These are phyloP conservation scores for Chymomyza caudatula DNA, from an alignment of 2,888 invertebrate species.

Conservation along the genomic window DNA sequence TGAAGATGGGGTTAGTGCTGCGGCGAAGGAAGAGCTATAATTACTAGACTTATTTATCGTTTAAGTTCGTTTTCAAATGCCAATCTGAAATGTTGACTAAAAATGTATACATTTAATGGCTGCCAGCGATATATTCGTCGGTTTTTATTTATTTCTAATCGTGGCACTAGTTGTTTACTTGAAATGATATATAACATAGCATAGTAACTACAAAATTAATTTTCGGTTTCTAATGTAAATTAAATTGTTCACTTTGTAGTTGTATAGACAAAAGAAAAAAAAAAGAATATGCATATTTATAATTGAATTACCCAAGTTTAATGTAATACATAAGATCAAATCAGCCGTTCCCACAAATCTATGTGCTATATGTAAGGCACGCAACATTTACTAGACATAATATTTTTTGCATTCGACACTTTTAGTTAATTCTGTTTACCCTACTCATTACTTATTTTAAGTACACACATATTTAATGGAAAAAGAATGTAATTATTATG, in stretches of 20 bases:
- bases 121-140: not conserved
- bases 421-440: not conserved
- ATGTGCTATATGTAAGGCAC: not conserved
- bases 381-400: not conserved
- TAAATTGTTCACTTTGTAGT: constrained; percentile 20
- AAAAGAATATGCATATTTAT: constrained; percentile 2
- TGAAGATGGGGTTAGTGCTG: constrained; percentile 62
- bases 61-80: constrained; percentile 50
- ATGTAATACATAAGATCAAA: not conserved
- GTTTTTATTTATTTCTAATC: not conserved
- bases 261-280: constrained; percentile 1
- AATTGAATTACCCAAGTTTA: not conserved
- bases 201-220: not conserved
- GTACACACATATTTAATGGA: not conserved
- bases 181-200: not conserved
- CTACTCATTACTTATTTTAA: not conserved
- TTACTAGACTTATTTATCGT: constrained; percentile 73
- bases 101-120: not conserved
- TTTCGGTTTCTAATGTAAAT: constrained; percentile 68
- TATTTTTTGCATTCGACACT: not conserved
- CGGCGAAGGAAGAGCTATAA: constrained; percentile 67
- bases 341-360: not conserved
- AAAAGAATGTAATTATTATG: not conserved
- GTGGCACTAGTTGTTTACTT: not conserved
- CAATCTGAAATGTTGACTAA: not conserved